Conservation (phyloP, 2,113 vertebrate species). For the Neogale vison region DNA sequence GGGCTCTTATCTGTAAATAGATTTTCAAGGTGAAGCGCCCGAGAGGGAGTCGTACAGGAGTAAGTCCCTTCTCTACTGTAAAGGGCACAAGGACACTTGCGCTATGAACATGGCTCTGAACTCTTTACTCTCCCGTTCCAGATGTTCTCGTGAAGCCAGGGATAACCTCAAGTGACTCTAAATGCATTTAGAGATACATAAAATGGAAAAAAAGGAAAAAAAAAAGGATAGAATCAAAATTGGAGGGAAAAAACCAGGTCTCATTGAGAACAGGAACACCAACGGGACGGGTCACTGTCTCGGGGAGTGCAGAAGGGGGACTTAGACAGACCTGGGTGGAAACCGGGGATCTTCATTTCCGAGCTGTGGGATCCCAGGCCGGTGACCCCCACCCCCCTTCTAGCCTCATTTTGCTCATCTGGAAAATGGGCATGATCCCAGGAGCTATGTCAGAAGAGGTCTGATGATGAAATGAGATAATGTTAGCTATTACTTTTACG, state of each 20-base stretch:
- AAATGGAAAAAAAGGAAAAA: background rate
- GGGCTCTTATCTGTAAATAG: too few species aligned
- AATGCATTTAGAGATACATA: background rate
- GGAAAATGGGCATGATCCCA: background rate
- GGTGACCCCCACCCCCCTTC: background rate
- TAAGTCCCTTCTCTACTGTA: too few species aligned
- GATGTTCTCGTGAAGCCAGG: background rate
- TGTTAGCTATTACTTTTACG: background rate
- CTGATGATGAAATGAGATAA: background rate
- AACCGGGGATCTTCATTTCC: background rate
- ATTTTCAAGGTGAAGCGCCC: fast-evolving
- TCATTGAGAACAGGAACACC: background rate
- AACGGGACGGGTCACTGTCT: fast-evolving
- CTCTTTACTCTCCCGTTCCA: background rate
- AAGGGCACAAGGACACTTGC: background rate
- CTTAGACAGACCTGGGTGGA: background rate
- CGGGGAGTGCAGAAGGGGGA: fast-evolving
- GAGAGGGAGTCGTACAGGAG: fast-evolving
- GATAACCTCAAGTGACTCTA: background rate
- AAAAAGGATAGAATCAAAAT: too few species aligned
- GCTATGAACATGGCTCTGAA: background rate
- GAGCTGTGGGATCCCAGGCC: background rate
- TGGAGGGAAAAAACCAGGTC: background rate
- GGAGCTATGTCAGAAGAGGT: fast-evolving
- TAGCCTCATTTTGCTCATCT: background rate